Evolutionary conservation across 1,140 invertebrate species (phyloP).

Genomic region (Argopecten irradians): DNA sequence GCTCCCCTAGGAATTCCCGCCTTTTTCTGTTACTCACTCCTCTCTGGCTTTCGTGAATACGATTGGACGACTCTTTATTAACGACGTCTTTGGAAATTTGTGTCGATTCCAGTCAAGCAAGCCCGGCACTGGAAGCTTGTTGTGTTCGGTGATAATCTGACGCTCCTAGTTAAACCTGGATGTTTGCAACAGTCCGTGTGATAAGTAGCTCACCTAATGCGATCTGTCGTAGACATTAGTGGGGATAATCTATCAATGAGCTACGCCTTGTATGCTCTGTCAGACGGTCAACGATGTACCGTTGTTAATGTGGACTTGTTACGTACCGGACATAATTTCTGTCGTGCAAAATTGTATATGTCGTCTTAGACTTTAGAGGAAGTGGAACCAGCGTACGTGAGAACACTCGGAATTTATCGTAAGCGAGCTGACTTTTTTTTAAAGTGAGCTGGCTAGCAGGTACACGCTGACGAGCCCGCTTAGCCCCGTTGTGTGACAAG

Average conservation of each 20-base stretch:
- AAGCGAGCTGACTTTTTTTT: constrained; percentile 12
- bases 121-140: not conserved
- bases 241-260: not conserved
- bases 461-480: not conserved
- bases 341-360: not conserved
- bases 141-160: not conserved
- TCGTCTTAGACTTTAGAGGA: not conserved
- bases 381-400: not conserved
- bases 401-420: not conserved
- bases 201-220: not conserved
- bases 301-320: not conserved
- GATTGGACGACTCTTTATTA: not conserved
- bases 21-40: not conserved
- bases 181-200: constrained; percentile 13
- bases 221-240: not conserved
- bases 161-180: not conserved
- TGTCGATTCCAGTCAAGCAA: constrained; percentile 20
- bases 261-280: not conserved
- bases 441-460: not conserved
- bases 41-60: not conserved
- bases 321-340: constrained; percentile 9
- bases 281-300: not conserved
- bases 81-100: not conserved
- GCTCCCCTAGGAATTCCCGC: constrained; percentile 5
- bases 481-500: not conserved